phyloP scores from a whole-genome alignment of 2,888 invertebrate genomes.

The Hydraecia micacea region DNA sequence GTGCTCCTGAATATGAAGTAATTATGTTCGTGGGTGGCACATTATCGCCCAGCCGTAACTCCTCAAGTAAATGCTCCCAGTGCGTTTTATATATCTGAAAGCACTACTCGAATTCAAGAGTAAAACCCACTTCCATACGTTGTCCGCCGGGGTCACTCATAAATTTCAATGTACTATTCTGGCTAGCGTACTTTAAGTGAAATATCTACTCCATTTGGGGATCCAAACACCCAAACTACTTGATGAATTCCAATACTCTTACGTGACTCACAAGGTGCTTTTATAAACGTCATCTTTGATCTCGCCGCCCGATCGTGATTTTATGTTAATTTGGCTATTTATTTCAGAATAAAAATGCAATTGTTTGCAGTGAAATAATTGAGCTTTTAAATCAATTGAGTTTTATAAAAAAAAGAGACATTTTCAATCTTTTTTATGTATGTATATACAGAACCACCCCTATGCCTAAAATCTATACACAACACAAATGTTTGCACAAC shows the following conservation, averaged over 20 bases:
- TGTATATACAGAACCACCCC: not conserved
- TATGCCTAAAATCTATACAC: not conserved
- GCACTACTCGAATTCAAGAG: slow-evolving; percentile 76
- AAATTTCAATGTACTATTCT: slow-evolving; percentile 87
- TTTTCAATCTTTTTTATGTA: not conserved
- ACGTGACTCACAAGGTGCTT: slow-evolving; percentile 68
- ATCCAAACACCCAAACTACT: slow-evolving; percentile 81
- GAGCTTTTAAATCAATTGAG: not conserved
- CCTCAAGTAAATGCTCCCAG: slow-evolving; percentile 72
- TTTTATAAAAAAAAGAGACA: rapidly evolving
- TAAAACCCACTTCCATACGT: slow-evolving; percentile 77
- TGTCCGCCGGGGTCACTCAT: slow-evolving; percentile 84
- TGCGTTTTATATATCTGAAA: slow-evolving; percentile 79
- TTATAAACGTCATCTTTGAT: slow-evolving; percentile 55
- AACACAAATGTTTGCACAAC: slow-evolving; percentile 33
- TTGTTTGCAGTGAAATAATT: not conserved
- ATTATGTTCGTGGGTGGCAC: slow-evolving; percentile 46
- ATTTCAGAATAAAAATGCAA: not conserved
- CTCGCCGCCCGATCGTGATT: slow-evolving; percentile 19
- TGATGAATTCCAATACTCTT: slow-evolving; percentile 83
- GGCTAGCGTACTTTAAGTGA: slow-evolving; percentile 85
- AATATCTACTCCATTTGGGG: slow-evolving; percentile 85
- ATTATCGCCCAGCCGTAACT: slow-evolving; percentile 51
- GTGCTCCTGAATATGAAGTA: slow-evolving; percentile 41
- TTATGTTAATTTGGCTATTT: slow-evolving; percentile 26